Evolutionary conservation across 2,113 vertebrate species (phyloP).

Genomic region (Rhipidura dahli): DNA sequence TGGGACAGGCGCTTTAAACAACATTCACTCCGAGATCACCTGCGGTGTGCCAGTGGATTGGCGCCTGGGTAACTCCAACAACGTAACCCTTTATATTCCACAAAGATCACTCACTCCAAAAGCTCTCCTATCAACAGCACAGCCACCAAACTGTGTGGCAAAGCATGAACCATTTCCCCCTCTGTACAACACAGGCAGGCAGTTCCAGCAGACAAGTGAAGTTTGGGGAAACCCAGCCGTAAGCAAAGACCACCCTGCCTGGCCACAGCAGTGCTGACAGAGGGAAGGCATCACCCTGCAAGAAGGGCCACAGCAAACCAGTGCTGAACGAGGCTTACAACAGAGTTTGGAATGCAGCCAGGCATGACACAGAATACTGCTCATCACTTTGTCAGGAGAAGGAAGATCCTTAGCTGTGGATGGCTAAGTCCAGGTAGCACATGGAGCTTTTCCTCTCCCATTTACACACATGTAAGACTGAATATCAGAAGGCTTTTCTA

Average conservation of each 20-base stretch:
- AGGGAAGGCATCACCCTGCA: background rate
- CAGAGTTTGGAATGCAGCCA: rapidly evolving
- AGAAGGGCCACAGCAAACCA: background rate
- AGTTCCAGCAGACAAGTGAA: rapidly evolving
- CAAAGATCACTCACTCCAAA: background rate
- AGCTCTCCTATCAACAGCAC: background rate
- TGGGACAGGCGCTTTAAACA: conserved; percentile 69
- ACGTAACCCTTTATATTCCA: background rate
- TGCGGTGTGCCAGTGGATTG: conserved; percentile 41
- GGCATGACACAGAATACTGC: background rate
- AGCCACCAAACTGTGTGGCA: rapidly evolving
- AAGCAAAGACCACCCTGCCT: rapidly evolving
- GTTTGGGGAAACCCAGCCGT: background rate
- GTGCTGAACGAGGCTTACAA: rapidly evolving
- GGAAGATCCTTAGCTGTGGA: background rate
- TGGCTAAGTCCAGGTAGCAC: background rate
- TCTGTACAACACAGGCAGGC: background rate
- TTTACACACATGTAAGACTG: background rate
- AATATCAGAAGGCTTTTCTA: background rate
- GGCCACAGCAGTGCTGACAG: background rate
- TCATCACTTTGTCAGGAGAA: background rate
- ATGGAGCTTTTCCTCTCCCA: rapidly evolving
- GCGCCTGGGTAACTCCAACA: conserved; percentile 8
- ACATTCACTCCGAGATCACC: conserved; percentile 58
- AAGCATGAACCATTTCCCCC: background rate